Conservation (phyloP, 1,140 invertebrate genomes). For the Tetramorium alpestre region DNA sequence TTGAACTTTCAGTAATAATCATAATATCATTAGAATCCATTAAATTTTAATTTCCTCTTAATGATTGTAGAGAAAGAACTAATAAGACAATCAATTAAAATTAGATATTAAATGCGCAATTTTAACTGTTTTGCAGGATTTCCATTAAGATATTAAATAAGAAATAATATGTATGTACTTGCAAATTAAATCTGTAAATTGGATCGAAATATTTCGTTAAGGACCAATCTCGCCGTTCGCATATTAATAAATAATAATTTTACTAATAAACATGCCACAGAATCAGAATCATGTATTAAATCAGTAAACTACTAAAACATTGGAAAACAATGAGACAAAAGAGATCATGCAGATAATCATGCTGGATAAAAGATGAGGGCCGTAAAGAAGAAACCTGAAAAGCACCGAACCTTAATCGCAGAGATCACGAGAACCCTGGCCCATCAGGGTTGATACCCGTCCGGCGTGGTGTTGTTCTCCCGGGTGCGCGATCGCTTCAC, state of each 20-base stretch:
- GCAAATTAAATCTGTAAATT: neutral
- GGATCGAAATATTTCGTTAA: neutral
- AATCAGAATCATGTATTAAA: neutral
- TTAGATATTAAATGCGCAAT: neutral
- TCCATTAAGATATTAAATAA: neutral
- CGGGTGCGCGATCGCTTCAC: conserved; percentile 88
- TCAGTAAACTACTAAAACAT: neutral
- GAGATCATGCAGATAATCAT: conserved; percentile 30
- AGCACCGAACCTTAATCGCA: conserved; percentile 81
- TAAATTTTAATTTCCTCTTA: too few relatives aligned
- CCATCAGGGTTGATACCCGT: conserved; percentile 85
- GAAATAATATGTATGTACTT: neutral
- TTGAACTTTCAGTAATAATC: neutral
- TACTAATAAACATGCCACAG: neutral
- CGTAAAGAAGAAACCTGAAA: conserved; percentile 70
- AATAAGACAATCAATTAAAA: neutral
- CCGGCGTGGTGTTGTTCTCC: conserved; percentile 86
- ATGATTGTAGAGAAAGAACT: neutral
- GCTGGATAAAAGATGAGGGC: neutral
- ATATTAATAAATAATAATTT: neutral
- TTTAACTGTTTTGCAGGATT: neutral
- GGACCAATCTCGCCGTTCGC: neutral
- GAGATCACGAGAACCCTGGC: conserved; percentile 75
- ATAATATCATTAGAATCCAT: too few relatives aligned
- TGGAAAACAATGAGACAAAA: neutral